Conservation (phyloP, 2,888 invertebrate species). For the Platynereis dumerilii region DNA sequence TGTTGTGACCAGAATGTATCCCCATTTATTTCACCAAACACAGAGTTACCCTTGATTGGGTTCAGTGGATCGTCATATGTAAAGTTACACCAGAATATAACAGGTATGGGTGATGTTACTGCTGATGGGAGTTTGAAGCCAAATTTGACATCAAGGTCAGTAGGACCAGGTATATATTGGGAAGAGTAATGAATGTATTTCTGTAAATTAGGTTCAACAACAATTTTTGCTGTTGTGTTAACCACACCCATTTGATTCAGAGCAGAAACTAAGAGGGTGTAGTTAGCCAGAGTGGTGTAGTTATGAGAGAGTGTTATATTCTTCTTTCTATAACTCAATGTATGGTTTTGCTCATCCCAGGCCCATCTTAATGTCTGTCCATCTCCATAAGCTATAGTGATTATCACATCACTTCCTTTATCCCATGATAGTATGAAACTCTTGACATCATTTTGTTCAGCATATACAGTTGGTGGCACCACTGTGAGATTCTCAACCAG, state of each 20-base stretch:
- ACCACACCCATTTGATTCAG: neutral
- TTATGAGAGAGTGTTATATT: neutral
- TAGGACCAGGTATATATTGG: neutral
- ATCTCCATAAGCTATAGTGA: neutral
- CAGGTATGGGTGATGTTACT: too few relatives aligned
- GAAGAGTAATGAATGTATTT: too few relatives aligned
- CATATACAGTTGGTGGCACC: too few relatives aligned
- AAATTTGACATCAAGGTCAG: neutral
- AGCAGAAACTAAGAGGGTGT: neutral
- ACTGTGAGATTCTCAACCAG: too few relatives aligned
- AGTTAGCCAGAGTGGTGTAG: neutral
- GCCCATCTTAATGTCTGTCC: neutral
- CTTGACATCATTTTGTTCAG: too few relatives aligned
- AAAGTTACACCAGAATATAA: too few relatives aligned
- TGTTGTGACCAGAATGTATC: neutral
- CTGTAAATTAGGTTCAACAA: neutral
- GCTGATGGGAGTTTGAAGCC: neutral
- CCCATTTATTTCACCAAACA: too few relatives aligned
- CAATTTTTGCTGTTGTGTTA: neutral
- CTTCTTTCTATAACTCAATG: neutral
- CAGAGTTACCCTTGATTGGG: too few relatives aligned
- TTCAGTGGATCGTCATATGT: too few relatives aligned
- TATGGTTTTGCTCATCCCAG: constrained; percentile 1
- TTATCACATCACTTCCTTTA: neutral
- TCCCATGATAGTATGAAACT: neutral